phyloP scores from a whole-genome alignment of 2,113 vertebrate genomes.

The Himantopus leucocephalus region DNA sequence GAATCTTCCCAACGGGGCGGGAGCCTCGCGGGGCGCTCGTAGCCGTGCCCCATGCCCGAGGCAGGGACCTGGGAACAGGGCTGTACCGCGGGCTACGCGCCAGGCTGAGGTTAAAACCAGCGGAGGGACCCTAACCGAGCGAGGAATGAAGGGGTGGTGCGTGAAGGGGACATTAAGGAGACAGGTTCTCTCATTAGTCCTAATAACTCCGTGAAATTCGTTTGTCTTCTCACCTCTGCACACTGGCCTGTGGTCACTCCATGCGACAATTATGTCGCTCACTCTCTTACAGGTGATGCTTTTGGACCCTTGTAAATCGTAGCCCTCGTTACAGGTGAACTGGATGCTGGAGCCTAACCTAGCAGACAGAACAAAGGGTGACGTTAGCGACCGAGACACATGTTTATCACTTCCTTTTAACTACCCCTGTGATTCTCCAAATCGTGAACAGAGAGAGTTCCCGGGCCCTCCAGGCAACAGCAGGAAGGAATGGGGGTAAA shows the following conservation, averaged over 20 bases:
- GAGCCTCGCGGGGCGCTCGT: fast-evolving
- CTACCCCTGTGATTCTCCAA: neutral
- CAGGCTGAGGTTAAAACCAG: neutral
- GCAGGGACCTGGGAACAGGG: neutral
- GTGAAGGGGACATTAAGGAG: neutral
- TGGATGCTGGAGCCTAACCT: conserved; percentile 96
- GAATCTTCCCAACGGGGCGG: fast-evolving
- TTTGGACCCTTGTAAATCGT: conserved; percentile 96
- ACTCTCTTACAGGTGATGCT: conserved; percentile 96
- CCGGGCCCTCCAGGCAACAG: neutral
- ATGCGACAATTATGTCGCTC: conserved; percentile 94
- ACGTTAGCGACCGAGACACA: neutral
- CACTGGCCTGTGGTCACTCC: conserved; percentile 95
- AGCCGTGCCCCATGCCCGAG: neutral
- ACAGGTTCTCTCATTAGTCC: neutral
- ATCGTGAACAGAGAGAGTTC: neutral
- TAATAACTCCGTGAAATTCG: neutral
- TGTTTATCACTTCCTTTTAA: neutral
- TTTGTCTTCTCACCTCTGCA: conserved; percentile 86
- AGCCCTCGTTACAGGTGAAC: conserved; percentile 96
- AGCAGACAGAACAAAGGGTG: conserved; percentile 7
- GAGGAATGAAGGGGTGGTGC: neutral
- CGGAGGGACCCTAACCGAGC: neutral
- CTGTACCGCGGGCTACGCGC: fast-evolving
- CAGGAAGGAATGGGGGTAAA: neutral